Evolutionary conservation across 2,888 invertebrate genomes (phyloP), one percentile per base, ranked within the genome.

Genomic region (Zeuzera pyrina): DNA sequence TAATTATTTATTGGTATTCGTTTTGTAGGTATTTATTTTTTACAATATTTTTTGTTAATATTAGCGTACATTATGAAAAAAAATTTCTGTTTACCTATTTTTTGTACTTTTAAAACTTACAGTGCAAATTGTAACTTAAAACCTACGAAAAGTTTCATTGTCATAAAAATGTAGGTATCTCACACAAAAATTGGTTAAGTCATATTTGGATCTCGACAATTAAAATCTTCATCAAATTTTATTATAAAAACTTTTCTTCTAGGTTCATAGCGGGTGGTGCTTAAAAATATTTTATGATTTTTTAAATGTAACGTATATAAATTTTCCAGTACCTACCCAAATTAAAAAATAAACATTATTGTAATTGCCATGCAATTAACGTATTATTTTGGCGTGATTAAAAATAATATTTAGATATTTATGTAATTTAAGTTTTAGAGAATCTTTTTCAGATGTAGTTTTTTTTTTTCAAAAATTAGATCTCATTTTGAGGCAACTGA

Each of bases 391-490:
- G 62, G 64, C 60, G 66, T 73, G 53, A 66, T 63, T 47, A 10
- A 57, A 49, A 47, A 44, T 37, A 40, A 39, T 43, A 57, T 59
- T 61, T 58, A 48, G 49, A 50, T 52, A 49, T 52, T 47, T 54
- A 57, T 31, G 57, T 57, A 54, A 45, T 58, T 36, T 62, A 62
- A 61, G 59, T 43, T 57, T 65, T 69, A 70, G 70, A 66, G 66
- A 68, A 69, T 64, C 51, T 49, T 53, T 50, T 54, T 62, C 46
- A 55, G 62, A 65, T 52, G 64, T 65, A 57, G 62, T 62, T 60
- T 59, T 68, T 66, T 70, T 61, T 60, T 68, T 67, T 69, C 67
- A 71, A 77, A 70, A 71, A 67, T 61, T 64, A 69, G 78, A 79
- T 79, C 81, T 81, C 81, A 79, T 73, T 63, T 55, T 58, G 51